These are phyloP conservation scores for Phoenoteleia sp. DNA, from an alignment of 2,888 invertebrate genomes.

Conservation along the genomic window DNA sequence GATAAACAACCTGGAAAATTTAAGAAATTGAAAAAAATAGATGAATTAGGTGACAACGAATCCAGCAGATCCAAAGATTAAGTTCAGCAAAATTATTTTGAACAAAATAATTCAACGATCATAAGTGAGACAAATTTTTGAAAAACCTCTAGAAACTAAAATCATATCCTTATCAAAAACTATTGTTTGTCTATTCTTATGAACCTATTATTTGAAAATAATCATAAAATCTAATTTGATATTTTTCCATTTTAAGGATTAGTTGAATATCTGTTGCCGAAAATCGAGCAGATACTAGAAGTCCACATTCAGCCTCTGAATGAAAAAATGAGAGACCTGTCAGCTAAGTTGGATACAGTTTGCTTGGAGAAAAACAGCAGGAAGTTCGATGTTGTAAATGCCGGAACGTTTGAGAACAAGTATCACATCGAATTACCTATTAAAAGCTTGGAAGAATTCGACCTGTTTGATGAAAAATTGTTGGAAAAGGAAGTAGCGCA, in stretches of 20 bases:
- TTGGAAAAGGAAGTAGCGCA: background rate
- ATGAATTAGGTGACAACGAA: too few relatives aligned
- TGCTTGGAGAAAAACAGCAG: background rate
- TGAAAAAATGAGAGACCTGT: background rate
- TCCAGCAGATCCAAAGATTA: too few relatives aligned
- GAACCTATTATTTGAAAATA: background rate
- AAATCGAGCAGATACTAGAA: background rate
- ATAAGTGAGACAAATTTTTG: too few relatives aligned
- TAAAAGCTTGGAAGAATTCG: background rate
- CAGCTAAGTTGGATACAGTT: background rate
- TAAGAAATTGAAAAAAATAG: too few relatives aligned
- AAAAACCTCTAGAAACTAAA: too few relatives aligned
- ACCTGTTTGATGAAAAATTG: background rate
- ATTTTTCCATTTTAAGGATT: slow-evolving; percentile 10
- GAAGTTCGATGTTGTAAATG: background rate
- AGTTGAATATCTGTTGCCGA: background rate
- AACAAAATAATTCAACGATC: too few relatives aligned
- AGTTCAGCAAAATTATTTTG: too few relatives aligned
- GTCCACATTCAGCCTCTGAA: background rate
- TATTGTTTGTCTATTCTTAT: too few relatives aligned
- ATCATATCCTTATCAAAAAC: too few relatives aligned
- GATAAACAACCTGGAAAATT: too few relatives aligned
- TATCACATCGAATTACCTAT: background rate
- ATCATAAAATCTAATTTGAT: background rate
- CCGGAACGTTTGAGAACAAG: background rate